A percentile compares a stretch with the other conserved stretches of the same genome.
Conservation (phyloP, 2,888 invertebrate genomes). For the Leucophenga maculata region DNA sequence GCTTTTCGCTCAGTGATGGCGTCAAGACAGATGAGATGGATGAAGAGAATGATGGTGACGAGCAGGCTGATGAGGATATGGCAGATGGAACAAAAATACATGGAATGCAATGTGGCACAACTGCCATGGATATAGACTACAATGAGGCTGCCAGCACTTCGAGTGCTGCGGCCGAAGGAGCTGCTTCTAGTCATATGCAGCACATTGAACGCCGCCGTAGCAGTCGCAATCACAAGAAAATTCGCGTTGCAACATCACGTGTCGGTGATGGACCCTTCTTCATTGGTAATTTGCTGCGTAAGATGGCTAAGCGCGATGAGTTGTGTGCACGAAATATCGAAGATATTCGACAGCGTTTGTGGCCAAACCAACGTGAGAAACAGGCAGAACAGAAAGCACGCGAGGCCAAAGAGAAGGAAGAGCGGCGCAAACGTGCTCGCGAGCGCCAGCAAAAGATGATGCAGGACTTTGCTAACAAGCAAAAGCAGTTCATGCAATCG, state of each 20-base stretch:
- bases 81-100: background rate
- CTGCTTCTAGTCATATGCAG: conserved; percentile 38
- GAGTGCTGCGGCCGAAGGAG: conserved; percentile 40
- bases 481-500: conserved; percentile 91
- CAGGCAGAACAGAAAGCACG: conserved; percentile 82
- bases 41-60: background rate
- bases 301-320: conserved; percentile 81
- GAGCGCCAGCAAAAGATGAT: conserved; percentile 93
- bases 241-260: conserved; percentile 71
- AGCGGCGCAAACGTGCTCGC: conserved; percentile 86
- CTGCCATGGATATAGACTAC: conserved; percentile 68
- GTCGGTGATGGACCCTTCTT: conserved; percentile 91
- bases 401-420: conserved; percentile 82
- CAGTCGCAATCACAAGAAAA: conserved; percentile 54
- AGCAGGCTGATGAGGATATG: background rate
- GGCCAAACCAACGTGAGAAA: conserved; percentile 87
- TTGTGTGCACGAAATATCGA: conserved; percentile 81
- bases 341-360: conserved; percentile 81
- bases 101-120: conserved; percentile 1
- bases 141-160: conserved; percentile 69
- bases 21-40: conserved; percentile 42
- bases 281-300: conserved; percentile 84
- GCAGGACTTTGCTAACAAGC: conserved; percentile 92
- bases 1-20: conserved; percentile 78
- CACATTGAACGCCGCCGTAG: conserved; percentile 33